These are phyloP conservation scores for Nomada lathburiana DNA, from an alignment of 2,888 invertebrate genomes.

Conservation along the genomic window DNA sequence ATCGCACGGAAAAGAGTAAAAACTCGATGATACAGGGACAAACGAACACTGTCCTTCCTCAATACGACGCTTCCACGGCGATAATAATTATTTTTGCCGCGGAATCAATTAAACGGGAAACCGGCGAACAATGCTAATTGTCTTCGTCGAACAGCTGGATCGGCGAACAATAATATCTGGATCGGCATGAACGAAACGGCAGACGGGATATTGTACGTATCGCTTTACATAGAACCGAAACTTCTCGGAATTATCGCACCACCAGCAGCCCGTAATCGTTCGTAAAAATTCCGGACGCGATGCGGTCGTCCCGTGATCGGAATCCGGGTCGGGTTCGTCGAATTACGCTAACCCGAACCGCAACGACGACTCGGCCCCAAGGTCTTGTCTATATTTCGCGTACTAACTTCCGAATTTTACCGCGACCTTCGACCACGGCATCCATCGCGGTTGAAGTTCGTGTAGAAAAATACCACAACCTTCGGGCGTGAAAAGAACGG, in stretches of 20 bases:
- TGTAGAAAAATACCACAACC: no score
- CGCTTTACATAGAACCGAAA: neutral
- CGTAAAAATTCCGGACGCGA: conserved; percentile 7
- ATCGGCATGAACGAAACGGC: no score
- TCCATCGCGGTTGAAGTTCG: neutral
- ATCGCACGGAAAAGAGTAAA: no score
- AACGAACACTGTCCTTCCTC: neutral
- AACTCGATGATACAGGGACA: no score
- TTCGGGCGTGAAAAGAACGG: no score
- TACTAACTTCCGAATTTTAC: neutral
- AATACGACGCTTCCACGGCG: no score
- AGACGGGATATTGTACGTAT: no score
- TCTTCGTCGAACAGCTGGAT: no score
- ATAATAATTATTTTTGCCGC: no score
- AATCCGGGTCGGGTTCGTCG: conserved; percentile 35
- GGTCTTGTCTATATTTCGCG: conserved; percentile 16
- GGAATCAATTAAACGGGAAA: no score
- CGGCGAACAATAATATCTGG: no score
- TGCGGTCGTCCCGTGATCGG: neutral
- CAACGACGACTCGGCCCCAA: conserved; percentile 15
- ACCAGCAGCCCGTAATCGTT: neutral
- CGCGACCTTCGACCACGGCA: neutral
- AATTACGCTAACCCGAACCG: conserved; percentile 24
- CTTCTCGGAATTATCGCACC: neutral
- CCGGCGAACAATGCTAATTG: no score